phyloP scores from a whole-genome alignment of 2,888 invertebrate genomes.

The Eupithecia dodoneata region DNA sequence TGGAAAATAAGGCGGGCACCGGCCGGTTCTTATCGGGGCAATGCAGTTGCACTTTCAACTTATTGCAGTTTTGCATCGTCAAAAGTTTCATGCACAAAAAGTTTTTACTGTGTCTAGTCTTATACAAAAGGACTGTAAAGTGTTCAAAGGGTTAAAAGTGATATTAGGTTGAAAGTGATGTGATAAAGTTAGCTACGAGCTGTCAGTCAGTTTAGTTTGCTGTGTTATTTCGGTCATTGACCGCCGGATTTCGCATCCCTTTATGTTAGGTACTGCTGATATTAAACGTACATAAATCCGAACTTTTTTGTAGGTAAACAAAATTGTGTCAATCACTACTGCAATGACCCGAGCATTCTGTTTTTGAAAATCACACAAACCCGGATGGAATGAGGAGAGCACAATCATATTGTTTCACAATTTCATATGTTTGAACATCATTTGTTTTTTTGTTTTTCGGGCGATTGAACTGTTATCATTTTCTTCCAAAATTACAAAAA shows the following conservation, averaged over 20 bases:
- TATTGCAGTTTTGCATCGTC: conserved; percentile 83
- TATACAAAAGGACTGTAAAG: conserved; percentile 61
- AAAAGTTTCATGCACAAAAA: conserved; percentile 81
- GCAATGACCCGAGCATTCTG: conserved; percentile 78
- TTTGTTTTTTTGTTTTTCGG: conserved; percentile 85
- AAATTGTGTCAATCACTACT: conserved; percentile 78
- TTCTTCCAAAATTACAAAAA: conserved; percentile 84
- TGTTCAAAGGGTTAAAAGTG: conserved; percentile 71
- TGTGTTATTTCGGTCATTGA: conserved; percentile 85
- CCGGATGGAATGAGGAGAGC: conserved; percentile 84
- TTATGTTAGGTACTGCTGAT: conserved; percentile 64
- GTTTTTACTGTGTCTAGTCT: conserved; percentile 74
- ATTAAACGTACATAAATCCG: conserved; percentile 60
- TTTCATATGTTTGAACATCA: conserved; percentile 84
- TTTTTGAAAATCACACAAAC: conserved; percentile 80
- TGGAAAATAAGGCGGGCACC: conserved; percentile 81
- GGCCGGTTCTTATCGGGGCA: conserved; percentile 84
- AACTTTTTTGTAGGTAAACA: conserved; percentile 70
- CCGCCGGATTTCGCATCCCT: conserved; percentile 81
- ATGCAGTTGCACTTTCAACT: conserved; percentile 84
- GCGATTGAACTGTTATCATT: conserved; percentile 81
- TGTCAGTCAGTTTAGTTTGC: conserved; percentile 74
- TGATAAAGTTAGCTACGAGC: conserved; percentile 72
- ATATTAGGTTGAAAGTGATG: conserved; percentile 72
- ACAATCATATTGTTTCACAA: conserved; percentile 82